phyloP scores from a whole-genome alignment of 2,888 invertebrate species.

The Oeneis ivallda region DNA sequence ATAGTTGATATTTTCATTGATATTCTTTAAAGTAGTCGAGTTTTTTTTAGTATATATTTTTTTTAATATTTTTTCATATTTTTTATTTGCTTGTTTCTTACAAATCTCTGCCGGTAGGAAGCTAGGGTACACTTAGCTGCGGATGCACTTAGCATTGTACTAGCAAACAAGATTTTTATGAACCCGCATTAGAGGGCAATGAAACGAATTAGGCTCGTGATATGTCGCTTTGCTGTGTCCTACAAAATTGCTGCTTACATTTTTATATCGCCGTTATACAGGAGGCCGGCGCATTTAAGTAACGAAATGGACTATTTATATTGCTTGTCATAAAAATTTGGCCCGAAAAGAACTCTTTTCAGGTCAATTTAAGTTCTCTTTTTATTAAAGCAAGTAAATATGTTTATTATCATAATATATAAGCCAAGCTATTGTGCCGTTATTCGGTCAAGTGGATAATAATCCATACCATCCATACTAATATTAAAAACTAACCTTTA shows the following conservation, averaged over 20 bases:
- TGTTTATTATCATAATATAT: too few relatives aligned
- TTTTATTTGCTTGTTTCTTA: too few relatives aligned
- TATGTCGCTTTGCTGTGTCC: slow-evolving; percentile 56
- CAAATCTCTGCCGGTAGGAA: slow-evolving; percentile 40
- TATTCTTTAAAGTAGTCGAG: too few relatives aligned
- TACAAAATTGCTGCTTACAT: slow-evolving; percentile 45
- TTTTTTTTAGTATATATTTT: too few relatives aligned
- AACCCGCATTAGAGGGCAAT: slow-evolving; percentile 65
- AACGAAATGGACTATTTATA: slow-evolving; percentile 20
- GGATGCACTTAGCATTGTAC: slow-evolving; percentile 57
- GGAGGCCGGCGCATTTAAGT: slow-evolving; percentile 19
- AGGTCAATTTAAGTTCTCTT: neutral
- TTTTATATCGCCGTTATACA: slow-evolving; percentile 26
- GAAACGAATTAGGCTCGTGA: slow-evolving; percentile 67
- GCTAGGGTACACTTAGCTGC: slow-evolving; percentile 45
- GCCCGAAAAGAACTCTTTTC: neutral
- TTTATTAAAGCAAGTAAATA: neutral
- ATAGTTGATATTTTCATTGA: too few relatives aligned
- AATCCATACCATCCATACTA: too few relatives aligned
- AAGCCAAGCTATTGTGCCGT: too few relatives aligned
- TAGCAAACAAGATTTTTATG: slow-evolving; percentile 76
- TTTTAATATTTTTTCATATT: too few relatives aligned
- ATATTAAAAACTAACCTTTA: too few relatives aligned
- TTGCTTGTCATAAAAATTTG: slow-evolving; percentile 16
- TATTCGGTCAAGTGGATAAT: too few relatives aligned